A percentile compares a stretch with the other conserved stretches of the same genome.
phyloP scores from a whole-genome alignment of 1,140 invertebrate species.

The Pachypeltis micranthus region DNA sequence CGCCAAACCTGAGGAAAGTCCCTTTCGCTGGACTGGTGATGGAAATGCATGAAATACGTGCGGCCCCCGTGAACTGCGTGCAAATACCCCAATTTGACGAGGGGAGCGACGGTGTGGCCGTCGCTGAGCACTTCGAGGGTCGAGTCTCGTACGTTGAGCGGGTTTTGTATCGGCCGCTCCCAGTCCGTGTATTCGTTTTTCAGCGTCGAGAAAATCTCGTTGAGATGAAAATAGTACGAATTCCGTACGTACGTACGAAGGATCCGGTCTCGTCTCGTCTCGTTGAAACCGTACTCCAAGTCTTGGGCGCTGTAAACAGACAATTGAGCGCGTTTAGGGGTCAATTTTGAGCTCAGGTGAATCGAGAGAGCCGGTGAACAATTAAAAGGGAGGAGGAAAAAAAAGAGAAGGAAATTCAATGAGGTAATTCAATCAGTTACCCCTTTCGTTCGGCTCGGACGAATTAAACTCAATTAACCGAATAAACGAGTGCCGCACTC shows the following conservation, averaged over 20 bases:
- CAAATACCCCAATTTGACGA: conserved; percentile 65
- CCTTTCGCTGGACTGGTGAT: conserved; percentile 60
- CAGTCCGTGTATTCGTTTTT: conserved; percentile 90
- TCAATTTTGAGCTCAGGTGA: no score
- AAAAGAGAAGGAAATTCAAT: no score
- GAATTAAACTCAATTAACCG: no score
- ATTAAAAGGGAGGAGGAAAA: no score
- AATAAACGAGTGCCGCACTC: no score
- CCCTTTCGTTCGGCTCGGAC: no score
- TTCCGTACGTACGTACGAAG: conserved; percentile 78
- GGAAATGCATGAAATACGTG: conserved; percentile 79
- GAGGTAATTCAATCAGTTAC: no score
- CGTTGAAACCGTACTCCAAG: conserved; percentile 73
- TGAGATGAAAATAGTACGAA: conserved; percentile 75
- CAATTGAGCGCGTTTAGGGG: no score
- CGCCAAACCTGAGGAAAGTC: conserved; percentile 57
- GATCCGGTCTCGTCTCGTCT: conserved; percentile 67
- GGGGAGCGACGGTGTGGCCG: conserved; percentile 70
- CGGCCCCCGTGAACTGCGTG: conserved; percentile 60
- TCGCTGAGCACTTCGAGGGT: conserved; percentile 69
- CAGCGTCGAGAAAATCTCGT: conserved; percentile 79
- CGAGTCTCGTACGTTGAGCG: conserved; percentile 59
- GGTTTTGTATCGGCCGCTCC: conserved; percentile 66
- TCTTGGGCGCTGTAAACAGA: conserved; percentile 32
- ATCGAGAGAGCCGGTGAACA: no score